Evolutionary conservation across 30 jellyfish, hydroid and myxozoan genomes (phyloP).

Genomic region (Aurelia aurita complex sp. Pacific): DNA sequence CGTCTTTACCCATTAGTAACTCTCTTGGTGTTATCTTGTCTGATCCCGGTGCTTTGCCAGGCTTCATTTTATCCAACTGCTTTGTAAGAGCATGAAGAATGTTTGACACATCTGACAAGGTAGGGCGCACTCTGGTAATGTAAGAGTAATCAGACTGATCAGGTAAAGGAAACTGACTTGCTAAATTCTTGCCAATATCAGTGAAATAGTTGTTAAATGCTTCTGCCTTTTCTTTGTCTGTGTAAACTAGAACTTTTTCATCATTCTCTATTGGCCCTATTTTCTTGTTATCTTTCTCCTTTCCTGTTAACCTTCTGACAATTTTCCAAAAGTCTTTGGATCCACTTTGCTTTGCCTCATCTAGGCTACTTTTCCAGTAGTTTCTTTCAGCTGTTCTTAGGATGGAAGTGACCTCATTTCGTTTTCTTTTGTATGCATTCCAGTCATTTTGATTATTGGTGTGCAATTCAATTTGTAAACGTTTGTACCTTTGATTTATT

Average conservation of each 20-base stretch:
- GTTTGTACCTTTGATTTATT: constrained; percentile 33
- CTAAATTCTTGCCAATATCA: background rate
- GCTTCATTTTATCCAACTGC: no score
- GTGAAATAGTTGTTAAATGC: constrained; percentile 3
- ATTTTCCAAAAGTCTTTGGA: constrained; percentile 34
- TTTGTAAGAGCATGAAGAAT: no score
- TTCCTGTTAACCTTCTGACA: constrained; percentile 29
- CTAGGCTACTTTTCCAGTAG: constrained; percentile 28
- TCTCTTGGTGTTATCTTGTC: no score
- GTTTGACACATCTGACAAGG: no score
- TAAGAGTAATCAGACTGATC: no score
- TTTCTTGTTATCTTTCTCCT: constrained; percentile 32
- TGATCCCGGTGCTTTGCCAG: no score
- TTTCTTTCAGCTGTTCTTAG: constrained; percentile 30
- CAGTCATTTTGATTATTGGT: constrained; percentile 33
- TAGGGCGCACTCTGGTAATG: no score
- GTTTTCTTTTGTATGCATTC: constrained; percentile 25
- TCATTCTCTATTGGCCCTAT: constrained; percentile 29
- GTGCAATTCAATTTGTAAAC: constrained; percentile 1
- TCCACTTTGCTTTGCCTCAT: constrained; percentile 22
- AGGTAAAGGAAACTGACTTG: no score
- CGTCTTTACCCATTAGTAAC: no score
- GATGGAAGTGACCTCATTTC: constrained; percentile 24
- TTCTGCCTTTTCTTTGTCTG: background rate
- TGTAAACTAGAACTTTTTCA: constrained; percentile 11